These are phyloP conservation scores for Drosophila rufa DNA, from an alignment of 1,140 invertebrate genomes.

Conservation along the genomic window DNA sequence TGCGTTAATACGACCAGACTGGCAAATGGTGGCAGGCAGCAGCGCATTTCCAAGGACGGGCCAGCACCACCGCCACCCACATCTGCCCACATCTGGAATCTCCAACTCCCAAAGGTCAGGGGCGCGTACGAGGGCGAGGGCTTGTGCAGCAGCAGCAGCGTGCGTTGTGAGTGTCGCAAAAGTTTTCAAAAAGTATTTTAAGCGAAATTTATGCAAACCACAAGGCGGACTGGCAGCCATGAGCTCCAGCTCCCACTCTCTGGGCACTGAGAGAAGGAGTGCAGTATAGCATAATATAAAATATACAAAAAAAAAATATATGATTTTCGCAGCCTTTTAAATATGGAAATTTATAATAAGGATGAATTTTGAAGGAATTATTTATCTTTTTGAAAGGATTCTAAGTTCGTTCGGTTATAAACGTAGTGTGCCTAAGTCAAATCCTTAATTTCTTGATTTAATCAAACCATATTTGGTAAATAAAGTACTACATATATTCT, in stretches of 20 bases:
- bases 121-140: constrained; percentile 10
- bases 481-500: neutral
- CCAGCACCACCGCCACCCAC: neutral
- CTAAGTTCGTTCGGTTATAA: neutral
- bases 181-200: constrained; percentile 84
- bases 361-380: neutral
- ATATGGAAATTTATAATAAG: no score
- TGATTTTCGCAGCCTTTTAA: neutral
- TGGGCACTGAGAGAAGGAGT: neutral
- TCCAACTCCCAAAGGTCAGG: constrained; percentile 53
- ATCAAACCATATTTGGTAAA: no score
- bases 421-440: neutral
- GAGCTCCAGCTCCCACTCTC: constrained; percentile 14
- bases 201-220: constrained; percentile 82
- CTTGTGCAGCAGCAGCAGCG: constrained; percentile 9
- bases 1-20: constrained; percentile 75
- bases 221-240: constrained; percentile 70
- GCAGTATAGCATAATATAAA: neutral
- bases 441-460: neutral
- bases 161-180: constrained; percentile 65
- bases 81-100: constrained; percentile 7
- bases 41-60: constrained; percentile 10
- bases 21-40: constrained; percentile 47
- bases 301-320: neutral
- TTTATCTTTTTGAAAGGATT: neutral